A percentile compares a stretch with the other conserved stretches of the same genome.
Evolutionary conservation across 2,113 vertebrate species (phyloP).

Genomic region (Ahaetulla prasina): DNA sequence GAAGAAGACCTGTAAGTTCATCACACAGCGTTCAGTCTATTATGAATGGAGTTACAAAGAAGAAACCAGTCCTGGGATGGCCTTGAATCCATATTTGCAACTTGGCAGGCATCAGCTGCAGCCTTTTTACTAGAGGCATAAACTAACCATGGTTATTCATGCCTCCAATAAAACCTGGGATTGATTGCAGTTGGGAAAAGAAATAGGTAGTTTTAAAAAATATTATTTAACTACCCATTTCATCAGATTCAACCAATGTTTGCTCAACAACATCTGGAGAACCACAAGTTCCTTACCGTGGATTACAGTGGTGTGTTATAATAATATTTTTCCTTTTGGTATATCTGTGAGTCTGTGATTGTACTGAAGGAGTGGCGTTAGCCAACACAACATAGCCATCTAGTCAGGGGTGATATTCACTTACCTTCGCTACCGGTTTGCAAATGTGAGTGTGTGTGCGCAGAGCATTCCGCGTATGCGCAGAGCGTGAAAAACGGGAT

Average conservation of each 20-base stretch:
- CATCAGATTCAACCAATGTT: background rate
- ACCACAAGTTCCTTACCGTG: background rate
- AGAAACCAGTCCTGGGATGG: background rate
- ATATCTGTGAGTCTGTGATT: background rate
- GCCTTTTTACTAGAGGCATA: background rate
- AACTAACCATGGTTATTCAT: background rate
- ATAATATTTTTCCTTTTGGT: background rate
- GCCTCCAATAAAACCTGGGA: background rate
- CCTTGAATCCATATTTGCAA: background rate
- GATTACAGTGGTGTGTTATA: background rate
- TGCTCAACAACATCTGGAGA: background rate
- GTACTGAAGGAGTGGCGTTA: background rate
- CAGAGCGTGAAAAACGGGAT: too few relatives aligned
- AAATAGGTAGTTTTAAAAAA: background rate
- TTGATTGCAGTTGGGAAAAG: background rate
- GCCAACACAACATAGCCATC: background rate
- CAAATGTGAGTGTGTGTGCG: too few relatives aligned
- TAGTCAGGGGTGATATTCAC: background rate
- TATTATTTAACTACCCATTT: background rate
- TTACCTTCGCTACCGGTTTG: too few relatives aligned
- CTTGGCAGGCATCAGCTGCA: background rate
- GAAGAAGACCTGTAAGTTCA: background rate
- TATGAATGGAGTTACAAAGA: background rate
- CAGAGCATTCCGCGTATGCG: too few relatives aligned
- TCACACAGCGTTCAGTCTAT: background rate